Evolutionary conservation across 2,797 vertebrate genomes (phyloP), one percentile per base, ranked within the genome.

Genomic region (Pantherophis vulpinus): DNA sequence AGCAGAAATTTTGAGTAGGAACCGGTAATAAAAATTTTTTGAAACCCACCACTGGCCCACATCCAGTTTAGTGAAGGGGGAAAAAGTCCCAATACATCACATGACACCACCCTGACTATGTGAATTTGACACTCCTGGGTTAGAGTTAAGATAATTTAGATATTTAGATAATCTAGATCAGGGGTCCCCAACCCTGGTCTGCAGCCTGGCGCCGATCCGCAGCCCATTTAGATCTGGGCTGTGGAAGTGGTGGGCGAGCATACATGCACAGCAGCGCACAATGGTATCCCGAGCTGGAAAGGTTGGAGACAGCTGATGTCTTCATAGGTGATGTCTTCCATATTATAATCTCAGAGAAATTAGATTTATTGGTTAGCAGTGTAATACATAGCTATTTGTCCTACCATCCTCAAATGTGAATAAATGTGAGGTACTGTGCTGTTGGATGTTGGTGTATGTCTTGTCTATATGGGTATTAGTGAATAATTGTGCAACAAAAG

Each of bases 41-140:
- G 47, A 51, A 51, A 7, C 47, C 47, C 47, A 51, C 47, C 6
- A 51, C 47, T 51, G 47, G 47, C 47, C 58, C 58, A 59, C 16
- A 0, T 0, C 5, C 18, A 5, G 58, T 59, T 59, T 59, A 59
- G 18, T 1, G 18, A 59, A 59, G 18, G 58, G 58, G 58, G 5
- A 2, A 18, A 18, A 59, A 20, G 58, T 59, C 18, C 18, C 1
- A 1, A 58, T 58, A 18, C 16, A 58, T 18, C 58, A 58, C 0
- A 0, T 58, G 58, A 59, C 18, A 5, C 18, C 0, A 0, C 5
- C 18, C 1, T 59, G 58, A 59, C 55, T 0, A 56, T 3, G 2
- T 4, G 13, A 56, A 3, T 56, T 56, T 56, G 55, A 56, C 55
- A 56, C 55, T 56, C 55, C 55, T 56, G 13, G 55, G 55, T 56